Conservation (phyloP, 2,113 vertebrate genomes). For the Menidia beryllina region DNA sequence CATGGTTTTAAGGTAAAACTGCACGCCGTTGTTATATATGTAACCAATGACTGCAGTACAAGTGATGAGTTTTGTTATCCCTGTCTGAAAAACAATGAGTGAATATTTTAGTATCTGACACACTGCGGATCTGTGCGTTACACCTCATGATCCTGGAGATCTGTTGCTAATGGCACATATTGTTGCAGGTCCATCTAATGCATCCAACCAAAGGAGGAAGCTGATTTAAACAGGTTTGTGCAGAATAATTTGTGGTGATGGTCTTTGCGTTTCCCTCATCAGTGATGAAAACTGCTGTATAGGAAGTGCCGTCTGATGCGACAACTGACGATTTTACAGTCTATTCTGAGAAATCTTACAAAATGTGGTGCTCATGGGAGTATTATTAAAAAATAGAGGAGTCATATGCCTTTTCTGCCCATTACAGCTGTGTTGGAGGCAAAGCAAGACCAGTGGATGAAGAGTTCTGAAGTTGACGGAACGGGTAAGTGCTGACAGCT, state of each 20-base stretch:
- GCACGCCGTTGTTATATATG: rapidly evolving
- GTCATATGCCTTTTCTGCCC: neutral
- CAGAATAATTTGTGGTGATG: neutral
- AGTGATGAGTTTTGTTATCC: conserved; percentile 77
- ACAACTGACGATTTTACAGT: conserved; percentile 78
- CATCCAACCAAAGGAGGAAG: neutral
- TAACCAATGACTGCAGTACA: neutral
- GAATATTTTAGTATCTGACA: conserved; percentile 62
- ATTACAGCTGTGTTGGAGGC: neutral
- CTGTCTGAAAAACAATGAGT: conserved; percentile 70
- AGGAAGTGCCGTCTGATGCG: conserved; percentile 85
- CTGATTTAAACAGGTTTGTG: conserved; percentile 44
- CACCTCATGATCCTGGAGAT: neutral
- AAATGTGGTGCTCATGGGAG: rapidly evolving
- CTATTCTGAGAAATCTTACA: conserved; percentile 66
- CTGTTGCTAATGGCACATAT: conserved; percentile 4
- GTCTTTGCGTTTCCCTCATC: neutral
- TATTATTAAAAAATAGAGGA: neutral
- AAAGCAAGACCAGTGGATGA: rapidly evolving
- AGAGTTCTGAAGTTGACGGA: neutral
- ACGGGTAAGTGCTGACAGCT: conserved; percentile 25
- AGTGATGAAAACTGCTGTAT: conserved; percentile 74
- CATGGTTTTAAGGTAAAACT: conserved; percentile 28
- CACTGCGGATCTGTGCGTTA: neutral
- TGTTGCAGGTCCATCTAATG: conserved; percentile 6